Conservation (phyloP, 2,888 invertebrate genomes). For the Sycophila texana region DNA sequence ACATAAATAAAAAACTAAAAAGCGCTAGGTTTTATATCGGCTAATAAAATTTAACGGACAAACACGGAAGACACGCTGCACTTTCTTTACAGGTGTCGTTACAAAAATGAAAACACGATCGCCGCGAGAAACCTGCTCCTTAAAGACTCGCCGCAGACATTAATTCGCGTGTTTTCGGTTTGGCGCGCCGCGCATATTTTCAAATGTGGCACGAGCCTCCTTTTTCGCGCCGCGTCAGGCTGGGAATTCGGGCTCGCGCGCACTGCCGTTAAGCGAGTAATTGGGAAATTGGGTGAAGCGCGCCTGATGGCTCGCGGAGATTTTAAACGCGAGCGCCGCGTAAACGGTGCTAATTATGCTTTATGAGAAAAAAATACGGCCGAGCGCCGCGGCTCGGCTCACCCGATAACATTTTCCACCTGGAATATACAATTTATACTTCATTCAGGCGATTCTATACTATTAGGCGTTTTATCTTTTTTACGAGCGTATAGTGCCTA, state of each 20-base stretch:
- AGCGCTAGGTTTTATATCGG: no score
- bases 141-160: not conserved
- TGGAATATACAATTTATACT: not conserved
- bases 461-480: no score
- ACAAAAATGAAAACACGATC: constrained; percentile 2
- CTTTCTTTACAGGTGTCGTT: no score
- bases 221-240: not conserved
- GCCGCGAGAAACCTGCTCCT: no score
- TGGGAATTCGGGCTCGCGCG: not conserved
- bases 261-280: not conserved
- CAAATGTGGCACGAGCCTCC: not conserved
- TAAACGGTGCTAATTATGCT: not conserved
- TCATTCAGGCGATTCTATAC: not conserved
- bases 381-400: not conserved
- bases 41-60: no score
- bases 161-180: not conserved
- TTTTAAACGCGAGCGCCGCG: not conserved
- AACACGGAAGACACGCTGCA: constrained; percentile 14
- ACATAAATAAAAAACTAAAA: no score
- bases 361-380: not conserved
- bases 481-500: no score
- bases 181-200: not conserved
- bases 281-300: constrained; percentile 11
- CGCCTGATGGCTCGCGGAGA: not conserved
- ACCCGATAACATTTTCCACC: not conserved